A percentile compares a stretch with the other conserved stretches of the same genome.
These are phyloP conservation scores for Zoanthus sansibaricus DNA, from an alignment of 92 coral and sea anemone species.

Conservation along the genomic window DNA sequence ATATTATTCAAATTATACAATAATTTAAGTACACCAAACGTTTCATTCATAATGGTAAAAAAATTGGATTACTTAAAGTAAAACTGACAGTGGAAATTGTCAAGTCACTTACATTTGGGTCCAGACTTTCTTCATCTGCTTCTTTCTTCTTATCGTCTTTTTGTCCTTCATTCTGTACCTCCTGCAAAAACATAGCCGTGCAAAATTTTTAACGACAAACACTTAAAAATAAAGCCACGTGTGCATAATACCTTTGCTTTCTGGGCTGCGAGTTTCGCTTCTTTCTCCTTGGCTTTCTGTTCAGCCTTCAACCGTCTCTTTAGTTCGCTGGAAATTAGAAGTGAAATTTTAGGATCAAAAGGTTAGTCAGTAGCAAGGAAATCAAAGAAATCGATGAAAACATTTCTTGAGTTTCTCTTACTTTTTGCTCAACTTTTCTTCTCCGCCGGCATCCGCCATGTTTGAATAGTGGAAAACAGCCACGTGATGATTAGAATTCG, in stretches of 20 bases:
- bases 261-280: slow-evolving; percentile 74
- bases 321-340: slow-evolving; percentile 70
- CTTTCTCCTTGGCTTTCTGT: slow-evolving; percentile 96
- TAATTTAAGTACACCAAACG: too few species aligned
- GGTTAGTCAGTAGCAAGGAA: background rate
- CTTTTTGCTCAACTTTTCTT: slow-evolving; percentile 95
- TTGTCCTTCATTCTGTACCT: slow-evolving; percentile 65
- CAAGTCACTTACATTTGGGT: slow-evolving; percentile 88
- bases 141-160: slow-evolving; percentile 80
- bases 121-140: slow-evolving; percentile 90
- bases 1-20: too few species aligned
- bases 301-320: slow-evolving; percentile 95
- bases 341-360: background rate
- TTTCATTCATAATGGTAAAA: too few species aligned
- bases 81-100: background rate
- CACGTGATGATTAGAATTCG: slow-evolving; percentile 64
- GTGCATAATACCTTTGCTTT: slow-evolving; percentile 59
- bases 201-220: background rate
- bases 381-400: background rate
- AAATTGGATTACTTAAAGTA: too few species aligned
- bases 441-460: slow-evolving; percentile 95
- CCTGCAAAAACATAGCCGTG: background rate
- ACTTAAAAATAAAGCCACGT: slow-evolving; percentile 40
- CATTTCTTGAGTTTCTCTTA: slow-evolving; percentile 33
- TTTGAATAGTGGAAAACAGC: slow-evolving; percentile 54